Conservation (phyloP, 2,113 vertebrate species). For the Chaetodon trifascialis region DNA sequence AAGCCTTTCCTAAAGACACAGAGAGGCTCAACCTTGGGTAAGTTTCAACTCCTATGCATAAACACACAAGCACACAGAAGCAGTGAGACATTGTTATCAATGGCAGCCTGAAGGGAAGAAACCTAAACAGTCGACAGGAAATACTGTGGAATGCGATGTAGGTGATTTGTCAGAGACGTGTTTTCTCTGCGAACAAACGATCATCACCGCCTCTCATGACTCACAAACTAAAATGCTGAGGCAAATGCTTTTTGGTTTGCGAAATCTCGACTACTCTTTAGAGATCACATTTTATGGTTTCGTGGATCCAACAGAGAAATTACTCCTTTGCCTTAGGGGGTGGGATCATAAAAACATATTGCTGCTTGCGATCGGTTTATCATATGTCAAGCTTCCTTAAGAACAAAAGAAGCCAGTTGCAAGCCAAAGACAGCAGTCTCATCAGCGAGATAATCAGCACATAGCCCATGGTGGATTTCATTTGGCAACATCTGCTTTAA, state of each 20-base stretch:
- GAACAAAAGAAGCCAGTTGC: slow-evolving; percentile 12
- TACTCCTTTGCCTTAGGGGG: background rate
- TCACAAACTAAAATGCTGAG: slow-evolving; percentile 3
- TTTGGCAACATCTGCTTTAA: slow-evolving; percentile 42
- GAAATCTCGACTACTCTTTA: background rate
- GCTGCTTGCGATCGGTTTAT: background rate
- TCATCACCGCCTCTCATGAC: background rate
- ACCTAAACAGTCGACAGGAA: slow-evolving; percentile 52
- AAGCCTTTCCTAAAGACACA: slow-evolving; percentile 79
- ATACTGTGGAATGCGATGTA: slow-evolving; percentile 39
- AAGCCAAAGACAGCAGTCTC: background rate
- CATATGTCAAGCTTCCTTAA: background rate
- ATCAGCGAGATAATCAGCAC: background rate
- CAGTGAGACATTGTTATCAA: background rate
- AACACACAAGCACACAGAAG: slow-evolving; percentile 1
- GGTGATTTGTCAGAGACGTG: slow-evolving; percentile 29
- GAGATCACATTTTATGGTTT: background rate
- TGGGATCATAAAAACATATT: slow-evolving; percentile 17
- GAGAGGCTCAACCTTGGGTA: slow-evolving; percentile 86
- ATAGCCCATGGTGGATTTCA: slow-evolving; percentile 6
- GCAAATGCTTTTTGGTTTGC: slow-evolving; percentile 1
- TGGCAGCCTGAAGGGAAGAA: slow-evolving; percentile 32
- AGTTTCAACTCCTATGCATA: slow-evolving; percentile 8
- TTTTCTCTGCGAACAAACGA: slow-evolving; percentile 38
- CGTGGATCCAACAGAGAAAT: background rate